Base-by-base conservation (phyloP, 2,797 vertebrate genomes). In the Melanotaenia maccullochi region DNA sequence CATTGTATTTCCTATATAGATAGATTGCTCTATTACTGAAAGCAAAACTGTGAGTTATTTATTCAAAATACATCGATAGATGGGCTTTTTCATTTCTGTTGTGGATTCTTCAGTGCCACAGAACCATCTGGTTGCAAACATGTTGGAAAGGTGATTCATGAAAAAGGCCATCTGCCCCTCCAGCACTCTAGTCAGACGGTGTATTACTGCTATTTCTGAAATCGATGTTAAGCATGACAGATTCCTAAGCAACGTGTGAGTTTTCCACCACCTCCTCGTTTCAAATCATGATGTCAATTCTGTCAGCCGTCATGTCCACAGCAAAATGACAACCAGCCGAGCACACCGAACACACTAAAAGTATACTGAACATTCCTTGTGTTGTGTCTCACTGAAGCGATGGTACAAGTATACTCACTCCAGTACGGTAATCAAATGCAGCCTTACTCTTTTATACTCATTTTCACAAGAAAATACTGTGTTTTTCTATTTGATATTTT, bases 121-220 rank as follows among this genome's bases (percentile, higher is more conserved):
- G 25, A 67, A 72, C 85, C 80, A 86, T 85, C 85, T 88, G 87
- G 77, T 84, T 5, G 0, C 9, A n/a, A 87, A 86, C 81, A 87
- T 85, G 79, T 54, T 85, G 68, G 66, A 85, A 84, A 92, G 87
- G 88, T 90, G 85, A 90, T 87, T 90, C 82, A 84, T 75, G 65
- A 72, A 71, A 81, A 85, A 61, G 60, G 82, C 83, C 85, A 89
- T 89, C 86, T 90, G 85, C 77, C 76, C 55, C 71, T 77, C 47
- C 0, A 55, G 59, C 42, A 60, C 71, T 83, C 83, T 58, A 82
- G 73, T 85, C 76, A 84, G 79, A 80, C 30, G 5, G 56, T 73
- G 67, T 60, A 77, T 81, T 78, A 75, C 38, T 73, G 60, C 73
- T 87, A 82, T 87, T 91, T 89, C 71, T 89, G 85, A 87, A 75